Conservation (phyloP, 2,113 vertebrate species). For the Notarius quadriscutis region DNA sequence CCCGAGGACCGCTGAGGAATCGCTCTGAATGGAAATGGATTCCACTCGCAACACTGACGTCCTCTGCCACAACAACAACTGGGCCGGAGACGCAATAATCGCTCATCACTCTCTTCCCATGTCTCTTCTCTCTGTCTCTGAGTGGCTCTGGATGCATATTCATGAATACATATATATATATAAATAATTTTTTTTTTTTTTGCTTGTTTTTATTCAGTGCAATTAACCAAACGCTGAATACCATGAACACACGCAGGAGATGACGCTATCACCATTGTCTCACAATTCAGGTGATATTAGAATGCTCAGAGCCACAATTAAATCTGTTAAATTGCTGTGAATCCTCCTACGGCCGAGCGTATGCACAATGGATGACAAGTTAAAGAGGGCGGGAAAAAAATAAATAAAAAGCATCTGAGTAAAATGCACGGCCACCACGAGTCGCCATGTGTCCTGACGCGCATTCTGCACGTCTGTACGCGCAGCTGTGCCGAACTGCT, state of each 20-base stretch:
- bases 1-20: constrained; percentile 51
- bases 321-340: constrained; percentile 20
- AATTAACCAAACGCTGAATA: constrained; percentile 66
- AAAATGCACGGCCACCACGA: not conserved
- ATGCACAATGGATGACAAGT: not conserved
- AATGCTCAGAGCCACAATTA: constrained; percentile 11
- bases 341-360: constrained; percentile 18
- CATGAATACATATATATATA: constrained; percentile 41
- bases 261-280: constrained; percentile 22
- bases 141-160: constrained; percentile 64
- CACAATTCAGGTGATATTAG: constrained; percentile 28
- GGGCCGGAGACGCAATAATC: constrained; percentile 66
- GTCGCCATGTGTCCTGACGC: not conserved
- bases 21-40: constrained; percentile 64
- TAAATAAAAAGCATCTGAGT: not conserved
- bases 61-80: constrained; percentile 62
- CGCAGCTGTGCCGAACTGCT: not conserved
- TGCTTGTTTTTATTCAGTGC: constrained; percentile 51
- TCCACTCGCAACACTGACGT: constrained; percentile 61
- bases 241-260: constrained; percentile 47
- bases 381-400: not conserved
- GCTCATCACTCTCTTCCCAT: constrained; percentile 61
- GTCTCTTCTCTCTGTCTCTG: constrained; percentile 22
- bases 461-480: not conserved
- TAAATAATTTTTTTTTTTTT: constrained; percentile 43